These are phyloP conservation scores for Rhinolophus ferrumequinum DNA, from an alignment of 2,113 vertebrate species.

Conservation along the genomic window DNA sequence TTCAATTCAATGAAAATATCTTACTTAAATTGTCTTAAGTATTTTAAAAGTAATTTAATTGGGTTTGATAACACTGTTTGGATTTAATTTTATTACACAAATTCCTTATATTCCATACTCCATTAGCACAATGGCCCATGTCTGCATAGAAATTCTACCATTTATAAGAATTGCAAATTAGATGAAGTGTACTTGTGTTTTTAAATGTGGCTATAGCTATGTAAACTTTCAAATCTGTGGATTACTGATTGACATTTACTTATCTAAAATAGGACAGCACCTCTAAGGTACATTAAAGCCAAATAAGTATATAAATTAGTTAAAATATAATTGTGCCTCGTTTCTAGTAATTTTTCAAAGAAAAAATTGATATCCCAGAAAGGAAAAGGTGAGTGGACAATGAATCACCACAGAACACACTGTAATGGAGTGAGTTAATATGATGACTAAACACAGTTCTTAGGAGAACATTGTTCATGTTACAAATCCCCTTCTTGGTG, in stretches of 20 bases:
- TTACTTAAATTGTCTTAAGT: slow-evolving; percentile 12
- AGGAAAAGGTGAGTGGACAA: not conserved
- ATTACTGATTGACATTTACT: slow-evolving; percentile 10
- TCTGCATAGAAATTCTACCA: not conserved
- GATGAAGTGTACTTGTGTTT: not conserved
- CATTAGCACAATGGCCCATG: not conserved
- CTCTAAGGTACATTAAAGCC: not conserved
- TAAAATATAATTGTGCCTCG: slow-evolving; percentile 21
- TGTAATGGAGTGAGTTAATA: slow-evolving; percentile 26
- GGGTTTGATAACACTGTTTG: not conserved
- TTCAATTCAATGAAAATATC: slow-evolving; percentile 23
- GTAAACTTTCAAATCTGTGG: not conserved
- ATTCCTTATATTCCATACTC: not conserved
- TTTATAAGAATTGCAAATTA: not conserved
- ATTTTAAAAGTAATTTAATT: slow-evolving; percentile 48
- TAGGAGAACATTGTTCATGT: slow-evolving; percentile 35
- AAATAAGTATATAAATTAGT: slow-evolving; percentile 25
- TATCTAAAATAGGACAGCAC: not conserved
- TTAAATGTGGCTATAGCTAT: not conserved
- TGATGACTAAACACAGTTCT: slow-evolving; percentile 43
- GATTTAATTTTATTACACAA: slow-evolving; percentile 48
- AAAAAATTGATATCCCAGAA: not conserved
- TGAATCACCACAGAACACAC: not conserved
- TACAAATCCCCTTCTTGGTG: slow-evolving; percentile 32
- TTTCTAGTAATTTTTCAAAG: slow-evolving; percentile 41